These are phyloP conservation scores for Dryobota labecula DNA, from an alignment of 2,888 invertebrate genomes.

Conservation along the genomic window DNA sequence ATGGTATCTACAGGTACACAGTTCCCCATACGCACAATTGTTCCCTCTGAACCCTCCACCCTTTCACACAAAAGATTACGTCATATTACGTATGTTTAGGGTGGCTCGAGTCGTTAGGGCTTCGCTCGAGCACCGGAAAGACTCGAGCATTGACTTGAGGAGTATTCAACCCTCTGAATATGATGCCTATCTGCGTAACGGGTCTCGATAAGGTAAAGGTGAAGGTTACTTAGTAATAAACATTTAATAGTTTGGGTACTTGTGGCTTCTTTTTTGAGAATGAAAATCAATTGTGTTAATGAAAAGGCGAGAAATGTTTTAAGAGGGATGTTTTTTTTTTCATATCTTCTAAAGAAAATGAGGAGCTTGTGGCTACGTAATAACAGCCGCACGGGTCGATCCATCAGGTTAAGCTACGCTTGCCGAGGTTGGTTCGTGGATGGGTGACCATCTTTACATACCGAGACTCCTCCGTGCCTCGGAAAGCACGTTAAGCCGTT, in stretches of 20 bases:
- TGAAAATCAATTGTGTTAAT: background rate
- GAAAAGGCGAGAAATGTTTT: background rate
- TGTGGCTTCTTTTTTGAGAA: background rate
- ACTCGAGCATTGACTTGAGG: constrained; percentile 55
- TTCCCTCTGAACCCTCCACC: constrained; percentile 46
- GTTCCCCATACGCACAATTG: constrained; percentile 21
- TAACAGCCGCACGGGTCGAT: too few relatives aligned
- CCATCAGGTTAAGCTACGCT: too few relatives aligned
- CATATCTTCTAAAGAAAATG: too few relatives aligned
- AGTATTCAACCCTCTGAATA: constrained; percentile 55
- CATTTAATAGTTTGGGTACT: background rate
- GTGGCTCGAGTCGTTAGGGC: constrained; percentile 57
- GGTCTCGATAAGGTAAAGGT: constrained; percentile 54
- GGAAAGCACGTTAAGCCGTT: too few relatives aligned
- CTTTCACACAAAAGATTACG: constrained; percentile 60
- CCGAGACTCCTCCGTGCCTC: too few relatives aligned
- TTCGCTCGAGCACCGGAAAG: constrained; percentile 55
- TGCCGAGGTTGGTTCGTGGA: too few relatives aligned
- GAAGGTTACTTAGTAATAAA: constrained; percentile 6
- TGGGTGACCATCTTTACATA: too few relatives aligned
- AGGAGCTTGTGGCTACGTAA: too few relatives aligned
- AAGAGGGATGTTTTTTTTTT: too few relatives aligned
- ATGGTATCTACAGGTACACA: constrained; percentile 19
- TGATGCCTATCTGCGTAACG: constrained; percentile 50
- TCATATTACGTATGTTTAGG: constrained; percentile 57